These are phyloP conservation scores for Oreohelix idahoensis DNA, from an alignment of 1,140 invertebrate species.

Conservation along the genomic window DNA sequence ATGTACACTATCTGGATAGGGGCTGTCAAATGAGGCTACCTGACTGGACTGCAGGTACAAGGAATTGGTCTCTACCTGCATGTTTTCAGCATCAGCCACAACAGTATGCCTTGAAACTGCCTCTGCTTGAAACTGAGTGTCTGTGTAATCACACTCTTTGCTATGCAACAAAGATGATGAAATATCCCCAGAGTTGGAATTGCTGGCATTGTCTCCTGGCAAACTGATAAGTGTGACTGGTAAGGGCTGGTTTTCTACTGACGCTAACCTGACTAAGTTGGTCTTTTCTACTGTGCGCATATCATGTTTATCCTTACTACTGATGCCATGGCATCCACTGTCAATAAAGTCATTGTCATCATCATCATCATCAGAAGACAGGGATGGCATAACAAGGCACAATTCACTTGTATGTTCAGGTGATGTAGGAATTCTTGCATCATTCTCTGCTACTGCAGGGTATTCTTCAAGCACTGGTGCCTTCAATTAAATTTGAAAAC, in stretches of 20 bases:
- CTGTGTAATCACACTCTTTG: not conserved
- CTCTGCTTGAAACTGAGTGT: not conserved
- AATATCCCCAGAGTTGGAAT: not conserved
- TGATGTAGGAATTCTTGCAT: not conserved
- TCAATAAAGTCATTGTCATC: not conserved
- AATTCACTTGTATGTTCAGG: not conserved
- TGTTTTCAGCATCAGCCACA: not conserved
- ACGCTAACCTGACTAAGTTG: not conserved
- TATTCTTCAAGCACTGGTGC: not conserved
- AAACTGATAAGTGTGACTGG: not conserved
- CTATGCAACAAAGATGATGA: not conserved
- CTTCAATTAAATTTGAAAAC: not conserved
- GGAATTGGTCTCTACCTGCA: not conserved
- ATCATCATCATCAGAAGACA: slow-evolving; percentile 17
- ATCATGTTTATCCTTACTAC: not conserved
- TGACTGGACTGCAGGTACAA: not conserved
- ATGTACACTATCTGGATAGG: not conserved
- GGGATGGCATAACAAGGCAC: slow-evolving; percentile 24
- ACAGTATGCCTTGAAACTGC: not conserved
- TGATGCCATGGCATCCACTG: not conserved
- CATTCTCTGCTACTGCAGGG: not conserved
- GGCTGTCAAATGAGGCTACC: not conserved
- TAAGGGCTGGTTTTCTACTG: not conserved
- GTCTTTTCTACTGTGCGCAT: not conserved
- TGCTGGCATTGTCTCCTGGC: not conserved